A percentile compares a stretch with the other conserved stretches of the same genome.
These are phyloP conservation scores for Drosophila mayaguana DNA, from an alignment of 2,888 invertebrate species.

Conservation along the genomic window DNA sequence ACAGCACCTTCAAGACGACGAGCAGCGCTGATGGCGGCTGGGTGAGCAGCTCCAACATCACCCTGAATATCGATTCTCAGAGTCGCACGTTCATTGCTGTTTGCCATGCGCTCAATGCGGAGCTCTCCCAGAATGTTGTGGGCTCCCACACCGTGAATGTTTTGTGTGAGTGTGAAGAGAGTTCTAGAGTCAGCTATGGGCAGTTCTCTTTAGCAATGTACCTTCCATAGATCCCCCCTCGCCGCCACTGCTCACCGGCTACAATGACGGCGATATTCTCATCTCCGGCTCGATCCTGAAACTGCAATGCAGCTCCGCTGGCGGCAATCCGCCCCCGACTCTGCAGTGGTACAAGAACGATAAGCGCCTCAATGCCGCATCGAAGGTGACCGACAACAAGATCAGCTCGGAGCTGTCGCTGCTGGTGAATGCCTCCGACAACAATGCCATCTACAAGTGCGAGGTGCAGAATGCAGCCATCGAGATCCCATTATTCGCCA, in stretches of 20 bases:
- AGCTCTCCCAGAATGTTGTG: constrained; percentile 82
- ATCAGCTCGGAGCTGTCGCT: constrained; percentile 80
- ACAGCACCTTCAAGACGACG: constrained; percentile 73
- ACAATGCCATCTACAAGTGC: constrained; percentile 83
- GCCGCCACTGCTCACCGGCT: constrained; percentile 78
- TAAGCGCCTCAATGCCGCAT: constrained; percentile 79
- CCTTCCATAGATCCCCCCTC: constrained; percentile 78
- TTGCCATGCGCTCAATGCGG: constrained; percentile 82
- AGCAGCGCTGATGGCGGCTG: constrained; percentile 78
- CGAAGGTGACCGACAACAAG: constrained; percentile 76
- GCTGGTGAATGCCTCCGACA: constrained; percentile 82
- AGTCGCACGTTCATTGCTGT: constrained; percentile 82
- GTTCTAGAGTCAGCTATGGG: not conserved
- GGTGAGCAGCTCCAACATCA: constrained; percentile 82
- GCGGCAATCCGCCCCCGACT: constrained; percentile 81
- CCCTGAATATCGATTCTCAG: constrained; percentile 76
- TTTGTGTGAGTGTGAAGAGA: constrained; percentile 75
- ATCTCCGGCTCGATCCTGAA: constrained; percentile 82
- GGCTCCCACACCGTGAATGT: constrained; percentile 83
- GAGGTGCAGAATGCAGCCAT: constrained; percentile 83
- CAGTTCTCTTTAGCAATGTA: constrained; percentile 26
- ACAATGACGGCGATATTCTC: constrained; percentile 82
- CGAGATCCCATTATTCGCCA: constrained; percentile 82
- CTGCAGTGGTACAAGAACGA: constrained; percentile 83
- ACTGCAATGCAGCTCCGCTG: constrained; percentile 80